Evolutionary conservation across 2,113 vertebrate species (phyloP).

Genomic region (Sardina pilchardus): DNA sequence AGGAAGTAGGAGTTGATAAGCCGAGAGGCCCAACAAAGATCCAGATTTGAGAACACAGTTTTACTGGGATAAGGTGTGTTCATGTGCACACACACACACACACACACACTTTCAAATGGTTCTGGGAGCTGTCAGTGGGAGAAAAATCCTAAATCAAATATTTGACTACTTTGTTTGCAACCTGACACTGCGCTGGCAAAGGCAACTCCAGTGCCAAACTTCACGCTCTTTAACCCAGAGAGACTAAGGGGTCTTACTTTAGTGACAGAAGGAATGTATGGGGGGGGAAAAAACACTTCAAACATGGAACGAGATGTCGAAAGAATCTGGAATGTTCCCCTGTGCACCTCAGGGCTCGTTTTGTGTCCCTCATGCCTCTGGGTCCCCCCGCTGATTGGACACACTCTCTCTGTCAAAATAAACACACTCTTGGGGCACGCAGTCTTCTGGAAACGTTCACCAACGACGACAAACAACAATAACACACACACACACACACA

Average conservation of each 20-base stretch:
- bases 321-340: conserved; percentile 3
- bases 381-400: neutral
- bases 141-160: conserved; percentile 5
- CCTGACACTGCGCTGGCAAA: neutral
- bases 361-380: neutral
- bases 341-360: neutral
- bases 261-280: neutral
- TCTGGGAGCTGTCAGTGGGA: neutral
- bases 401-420: neutral
- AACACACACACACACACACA: neutral
- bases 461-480: neutral
- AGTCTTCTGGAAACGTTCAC: neutral
- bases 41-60: neutral
- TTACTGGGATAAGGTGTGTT: neutral
- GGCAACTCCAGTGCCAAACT: neutral
- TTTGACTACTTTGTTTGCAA: conserved; percentile 14
- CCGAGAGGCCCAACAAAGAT: neutral
- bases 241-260: neutral
- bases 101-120: neutral
- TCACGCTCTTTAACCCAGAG: neutral
- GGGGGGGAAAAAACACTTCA: neutral
- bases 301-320: neutral
- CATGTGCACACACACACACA: neutral
- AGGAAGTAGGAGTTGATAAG: conserved; percentile 13
- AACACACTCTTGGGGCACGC: neutral